phyloP scores from a whole-genome alignment of 2,113 vertebrate genomes.

The Amblyornis subalaris region DNA sequence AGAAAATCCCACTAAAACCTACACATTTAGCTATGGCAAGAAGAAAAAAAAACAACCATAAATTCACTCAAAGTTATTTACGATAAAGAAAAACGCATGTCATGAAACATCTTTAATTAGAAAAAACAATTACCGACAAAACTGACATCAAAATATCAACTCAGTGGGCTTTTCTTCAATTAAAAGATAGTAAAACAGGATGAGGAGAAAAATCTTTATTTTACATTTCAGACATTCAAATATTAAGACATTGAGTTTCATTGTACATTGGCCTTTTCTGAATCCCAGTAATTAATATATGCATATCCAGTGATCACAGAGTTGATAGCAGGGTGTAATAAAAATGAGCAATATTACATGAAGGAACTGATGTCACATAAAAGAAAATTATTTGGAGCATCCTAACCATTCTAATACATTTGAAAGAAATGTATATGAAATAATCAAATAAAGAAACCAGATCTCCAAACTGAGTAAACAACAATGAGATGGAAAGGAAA shows the following conservation, averaged over 20 bases:
- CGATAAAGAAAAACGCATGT: not conserved
- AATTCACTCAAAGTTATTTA: not conserved
- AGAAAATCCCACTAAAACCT: not conserved
- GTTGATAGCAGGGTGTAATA: not conserved
- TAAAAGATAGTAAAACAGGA: not conserved
- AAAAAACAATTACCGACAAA: constrained; percentile 2
- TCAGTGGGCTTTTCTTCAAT: not conserved
- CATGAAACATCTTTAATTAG: not conserved
- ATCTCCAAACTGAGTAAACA: not conserved
- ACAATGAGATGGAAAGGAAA: not conserved
- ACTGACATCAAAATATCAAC: not conserved
- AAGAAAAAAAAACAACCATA: not conserved
- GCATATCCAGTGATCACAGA: not conserved
- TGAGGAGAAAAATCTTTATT: not conserved
- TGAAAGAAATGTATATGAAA: constrained; percentile 36
- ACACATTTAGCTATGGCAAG: not conserved
- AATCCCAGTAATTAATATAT: not conserved
- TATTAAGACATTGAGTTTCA: not conserved
- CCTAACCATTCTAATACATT: constrained; percentile 48
- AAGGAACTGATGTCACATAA: not conserved
- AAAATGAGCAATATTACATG: not conserved
- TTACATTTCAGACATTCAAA: constrained; percentile 2
- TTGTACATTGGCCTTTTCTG: not conserved
- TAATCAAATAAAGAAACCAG: not conserved
- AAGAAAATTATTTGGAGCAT: constrained; percentile 59